These are phyloP conservation scores for Guaruba guarouba DNA, from an alignment of 2,113 vertebrate species.

Conservation along the genomic window DNA sequence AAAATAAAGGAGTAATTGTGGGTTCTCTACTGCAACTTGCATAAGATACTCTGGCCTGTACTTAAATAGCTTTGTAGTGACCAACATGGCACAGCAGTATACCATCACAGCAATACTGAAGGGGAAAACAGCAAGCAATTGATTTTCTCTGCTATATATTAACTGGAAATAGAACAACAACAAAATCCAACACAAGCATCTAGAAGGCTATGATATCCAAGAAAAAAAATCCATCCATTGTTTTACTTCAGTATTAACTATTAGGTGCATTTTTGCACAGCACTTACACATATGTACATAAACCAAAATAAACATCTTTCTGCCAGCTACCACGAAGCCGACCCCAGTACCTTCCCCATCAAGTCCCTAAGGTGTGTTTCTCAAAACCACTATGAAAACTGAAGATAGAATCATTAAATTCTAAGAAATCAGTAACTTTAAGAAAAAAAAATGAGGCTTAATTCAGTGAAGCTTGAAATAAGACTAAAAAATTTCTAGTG, in stretches of 20 bases:
- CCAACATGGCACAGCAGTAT: not conserved
- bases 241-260: not conserved
- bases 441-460: not conserved
- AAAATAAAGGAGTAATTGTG: not conserved
- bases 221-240: not conserved
- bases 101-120: not conserved
- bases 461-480: not conserved
- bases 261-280: not conserved
- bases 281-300: not conserved
- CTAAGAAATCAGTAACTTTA: accelerated
- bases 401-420: not conserved
- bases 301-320: not conserved
- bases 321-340: not conserved
- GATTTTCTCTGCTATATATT: not conserved
- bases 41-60: not conserved
- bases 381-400: not conserved
- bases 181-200: not conserved
- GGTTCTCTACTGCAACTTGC: not conserved
- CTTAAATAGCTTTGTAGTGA: not conserved
- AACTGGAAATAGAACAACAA: not conserved
- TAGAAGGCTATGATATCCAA: not conserved
- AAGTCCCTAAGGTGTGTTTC: not conserved
- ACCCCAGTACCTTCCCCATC: not conserved
- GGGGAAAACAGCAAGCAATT: not conserved
- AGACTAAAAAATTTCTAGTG: not conserved